Evolutionary conservation across 2,113 vertebrate genomes (phyloP).

Genomic region (Lutjanus erythropterus): DNA sequence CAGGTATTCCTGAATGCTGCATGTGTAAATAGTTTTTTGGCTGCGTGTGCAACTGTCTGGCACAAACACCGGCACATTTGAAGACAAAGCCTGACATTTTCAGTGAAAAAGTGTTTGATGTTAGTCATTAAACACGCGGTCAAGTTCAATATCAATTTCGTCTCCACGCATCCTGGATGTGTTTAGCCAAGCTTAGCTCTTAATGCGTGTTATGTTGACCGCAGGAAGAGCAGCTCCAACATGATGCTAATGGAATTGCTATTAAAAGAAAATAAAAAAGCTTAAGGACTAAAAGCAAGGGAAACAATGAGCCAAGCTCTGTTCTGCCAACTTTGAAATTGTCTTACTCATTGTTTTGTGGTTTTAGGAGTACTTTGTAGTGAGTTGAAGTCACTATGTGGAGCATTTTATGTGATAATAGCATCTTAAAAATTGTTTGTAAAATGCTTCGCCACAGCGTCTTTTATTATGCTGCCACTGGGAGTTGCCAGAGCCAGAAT

Average conservation of each 20-base stretch:
- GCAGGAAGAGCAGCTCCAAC: neutral
- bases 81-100: constrained; percentile 3
- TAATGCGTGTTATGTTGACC: constrained; percentile 1
- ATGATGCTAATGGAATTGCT: constrained; percentile 9
- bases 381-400: neutral
- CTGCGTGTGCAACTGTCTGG: neutral
- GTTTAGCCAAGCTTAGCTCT: constrained; percentile 6
- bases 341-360: no score
- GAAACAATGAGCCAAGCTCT: neutral
- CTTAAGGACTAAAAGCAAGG: neutral
- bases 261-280: neutral
- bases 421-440: neutral
- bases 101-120: neutral
- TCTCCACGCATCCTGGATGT: neutral
- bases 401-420: no score
- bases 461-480: neutral
- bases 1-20: neutral
- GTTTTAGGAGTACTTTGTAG: neutral
- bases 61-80: constrained; percentile 11
- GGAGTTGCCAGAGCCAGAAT: neutral
- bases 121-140: constrained; percentile 22
- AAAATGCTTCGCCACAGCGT: neutral
- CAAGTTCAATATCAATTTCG: constrained; percentile 9
- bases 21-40: constrained; percentile 12
- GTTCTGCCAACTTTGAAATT: neutral